phyloP scores from a whole-genome alignment of 2,888 invertebrate genomes.

The Ophion slaviceki region DNA sequence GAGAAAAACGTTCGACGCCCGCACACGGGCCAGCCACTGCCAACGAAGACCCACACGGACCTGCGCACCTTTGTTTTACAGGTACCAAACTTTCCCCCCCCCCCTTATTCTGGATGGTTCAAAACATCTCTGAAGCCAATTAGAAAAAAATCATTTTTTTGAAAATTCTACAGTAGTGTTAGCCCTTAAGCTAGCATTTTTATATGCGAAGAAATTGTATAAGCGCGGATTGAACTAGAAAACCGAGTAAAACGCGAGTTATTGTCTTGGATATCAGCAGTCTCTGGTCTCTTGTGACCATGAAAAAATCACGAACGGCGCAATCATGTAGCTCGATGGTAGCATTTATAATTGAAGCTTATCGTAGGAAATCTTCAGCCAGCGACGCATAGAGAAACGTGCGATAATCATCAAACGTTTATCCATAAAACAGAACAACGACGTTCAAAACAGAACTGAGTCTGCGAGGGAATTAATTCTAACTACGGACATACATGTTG shows the following conservation, averaged over 20 bases:
- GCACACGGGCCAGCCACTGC: no score
- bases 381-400: constrained; percentile 55
- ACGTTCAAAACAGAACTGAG: constrained; percentile 11
- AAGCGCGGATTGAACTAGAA: constrained; percentile 40
- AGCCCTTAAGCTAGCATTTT: constrained; percentile 45
- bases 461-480: constrained; percentile 6
- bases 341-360: constrained; percentile 49
- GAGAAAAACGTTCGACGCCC: no score
- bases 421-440: constrained; percentile 34
- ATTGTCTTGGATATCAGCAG: constrained; percentile 14
- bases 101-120: no score
- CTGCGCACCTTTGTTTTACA: no score
- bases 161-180: no score
- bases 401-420: constrained; percentile 41
- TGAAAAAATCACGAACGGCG: not conserved
- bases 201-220: constrained; percentile 58
- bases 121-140: not conserved
- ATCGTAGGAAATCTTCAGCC: constrained; percentile 57
- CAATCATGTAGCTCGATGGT: constrained; percentile 18
- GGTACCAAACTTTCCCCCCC: no score
- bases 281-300: constrained; percentile 15
- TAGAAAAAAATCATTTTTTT: constrained; percentile 16
- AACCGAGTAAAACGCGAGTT: not conserved
- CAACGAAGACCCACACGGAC: no score
- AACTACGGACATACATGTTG: not conserved